Base-by-base conservation (phyloP, 2,113 vertebrate species). In the Erpornis zantholeuca region DNA sequence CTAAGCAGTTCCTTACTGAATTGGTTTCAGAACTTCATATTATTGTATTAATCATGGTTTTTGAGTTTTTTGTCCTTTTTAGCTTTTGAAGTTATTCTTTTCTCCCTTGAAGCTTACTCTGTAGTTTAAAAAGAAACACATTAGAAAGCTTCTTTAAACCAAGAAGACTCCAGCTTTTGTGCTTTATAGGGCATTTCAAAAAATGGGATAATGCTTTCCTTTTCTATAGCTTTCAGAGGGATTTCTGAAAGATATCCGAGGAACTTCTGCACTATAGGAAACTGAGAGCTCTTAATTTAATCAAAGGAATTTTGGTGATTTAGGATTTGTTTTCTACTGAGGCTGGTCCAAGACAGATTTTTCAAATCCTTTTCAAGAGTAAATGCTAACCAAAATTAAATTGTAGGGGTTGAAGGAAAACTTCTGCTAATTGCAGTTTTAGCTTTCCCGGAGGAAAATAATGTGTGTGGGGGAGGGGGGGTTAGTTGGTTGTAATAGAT, bases 391-490 rank as follows among this genome's bases (percentile, higher is more conserved):
- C 53, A 63, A 78, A 91, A 71, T 54, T 59, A 73, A 59, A 4
- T 40, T 68, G 25, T 11, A 66, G 4, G 1, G 5, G 5, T 79
- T 22, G 10, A 31, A 59, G 24, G 17, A 66, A 68, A 81, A 19
- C 12, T 9, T 70, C 23, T 82, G 6, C 20, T 79, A n/a, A 49
- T 42, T 87, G 15, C 20, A 40, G 20, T 69, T 90, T 36, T 33
- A 35, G 49, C 38, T 72, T 84, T 47, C 19, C 70, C 49, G 40
- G 72, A 80, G 40, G 23, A 75, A 91, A 65, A 71, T 7, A 15
- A 5, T 40, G 7, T 3, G 7, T 3, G 6, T 11, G 25, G 0
- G 0, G 1, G 7, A 9, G 31, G 1, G 0, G 0, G 11, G 24
- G 20, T 42, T 42, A 45, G 50, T 35, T 64, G 11, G 7, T 52